Evolutionary conservation across 2,113 vertebrate species (phyloP).

Genomic region (Camarhynchus parvulus): DNA sequence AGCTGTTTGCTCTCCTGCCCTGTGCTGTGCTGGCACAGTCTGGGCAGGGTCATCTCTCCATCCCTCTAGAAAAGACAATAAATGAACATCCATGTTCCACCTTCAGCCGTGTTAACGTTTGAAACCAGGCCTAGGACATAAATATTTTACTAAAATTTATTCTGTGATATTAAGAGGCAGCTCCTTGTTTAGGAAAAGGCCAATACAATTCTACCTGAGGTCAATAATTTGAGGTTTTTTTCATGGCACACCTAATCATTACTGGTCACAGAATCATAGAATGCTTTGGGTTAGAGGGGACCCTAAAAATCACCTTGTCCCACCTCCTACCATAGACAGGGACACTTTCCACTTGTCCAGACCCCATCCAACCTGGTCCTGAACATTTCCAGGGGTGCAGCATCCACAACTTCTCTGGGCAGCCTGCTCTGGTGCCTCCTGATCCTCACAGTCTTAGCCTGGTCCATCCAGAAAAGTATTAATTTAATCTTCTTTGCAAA

Average conservation of each 20-base stretch:
- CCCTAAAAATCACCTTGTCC: too few relatives aligned
- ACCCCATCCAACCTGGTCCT: not conserved
- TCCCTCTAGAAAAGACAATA: not conserved
- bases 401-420: not conserved
- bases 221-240: not conserved
- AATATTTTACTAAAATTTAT: not conserved
- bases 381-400: not conserved
- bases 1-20: not conserved
- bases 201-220: not conserved
- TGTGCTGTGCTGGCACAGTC: not conserved
- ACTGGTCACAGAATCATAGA: not conserved
- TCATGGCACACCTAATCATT: not conserved
- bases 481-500: not conserved
- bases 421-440: not conserved
- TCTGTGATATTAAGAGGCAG: not conserved
- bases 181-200: not conserved
- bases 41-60: not conserved
- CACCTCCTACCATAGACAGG: not conserved
- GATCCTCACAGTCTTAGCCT: not conserved
- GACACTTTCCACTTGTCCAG: not conserved
- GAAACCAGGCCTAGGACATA: not conserved
- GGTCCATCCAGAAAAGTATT: not conserved
- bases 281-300: not conserved
- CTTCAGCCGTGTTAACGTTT: not conserved
- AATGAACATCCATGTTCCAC: not conserved